Conservation (phyloP, 2,113 vertebrate genomes). For the Carlito syrichta region DNA sequence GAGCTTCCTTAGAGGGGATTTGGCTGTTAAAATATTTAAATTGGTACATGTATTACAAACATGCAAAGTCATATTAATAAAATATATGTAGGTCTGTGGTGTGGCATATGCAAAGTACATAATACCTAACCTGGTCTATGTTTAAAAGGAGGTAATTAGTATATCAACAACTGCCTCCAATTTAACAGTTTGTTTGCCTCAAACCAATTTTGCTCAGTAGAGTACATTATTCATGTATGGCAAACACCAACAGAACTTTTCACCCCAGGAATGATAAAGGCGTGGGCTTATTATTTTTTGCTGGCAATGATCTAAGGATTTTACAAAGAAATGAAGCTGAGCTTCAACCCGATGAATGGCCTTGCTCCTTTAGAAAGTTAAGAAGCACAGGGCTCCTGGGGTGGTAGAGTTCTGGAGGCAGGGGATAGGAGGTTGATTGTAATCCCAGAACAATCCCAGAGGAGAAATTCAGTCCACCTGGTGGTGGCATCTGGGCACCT, state of each 20-base stretch:
- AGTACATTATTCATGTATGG: slow-evolving; percentile 8
- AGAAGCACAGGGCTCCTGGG: not conserved
- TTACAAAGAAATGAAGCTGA: not conserved
- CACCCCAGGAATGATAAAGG: not conserved
- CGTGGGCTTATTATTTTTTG: not conserved
- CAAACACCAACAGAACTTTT: not conserved
- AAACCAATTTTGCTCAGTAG: not conserved
- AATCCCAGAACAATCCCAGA: not conserved
- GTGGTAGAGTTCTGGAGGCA: not conserved
- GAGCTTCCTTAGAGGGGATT: not conserved
- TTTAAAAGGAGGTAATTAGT: not conserved
- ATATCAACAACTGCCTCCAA: not conserved
- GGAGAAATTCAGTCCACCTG: not conserved
- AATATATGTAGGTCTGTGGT: not conserved
- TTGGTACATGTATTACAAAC: not conserved
- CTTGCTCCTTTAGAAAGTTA: not conserved
- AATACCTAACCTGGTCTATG: not conserved
- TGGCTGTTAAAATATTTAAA: slow-evolving; percentile 12
- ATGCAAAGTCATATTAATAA: not conserved
- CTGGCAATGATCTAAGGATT: not conserved
- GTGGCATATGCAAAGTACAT: not conserved
- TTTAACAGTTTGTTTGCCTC: not conserved
- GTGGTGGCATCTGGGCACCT: not conserved
- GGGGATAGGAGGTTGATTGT: not conserved
- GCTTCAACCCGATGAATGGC: not conserved